These are phyloP conservation scores for Ectemnius cavifrons DNA, from an alignment of 2,888 invertebrate species.

Conservation along the genomic window DNA sequence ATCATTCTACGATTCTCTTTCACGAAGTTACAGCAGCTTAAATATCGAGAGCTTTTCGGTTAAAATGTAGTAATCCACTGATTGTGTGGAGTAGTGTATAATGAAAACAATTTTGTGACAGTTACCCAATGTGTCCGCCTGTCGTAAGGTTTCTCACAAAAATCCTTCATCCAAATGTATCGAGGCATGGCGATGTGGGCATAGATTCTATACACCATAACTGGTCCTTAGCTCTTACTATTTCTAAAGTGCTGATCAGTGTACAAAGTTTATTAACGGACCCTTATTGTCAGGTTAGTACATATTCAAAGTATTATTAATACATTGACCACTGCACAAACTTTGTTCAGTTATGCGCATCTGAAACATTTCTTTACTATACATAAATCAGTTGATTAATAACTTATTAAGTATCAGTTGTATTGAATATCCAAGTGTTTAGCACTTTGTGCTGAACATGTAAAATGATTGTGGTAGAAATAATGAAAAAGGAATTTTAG, in stretches of 20 bases:
- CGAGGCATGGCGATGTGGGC: slow-evolving; percentile 96
- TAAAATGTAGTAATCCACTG: too few relatives aligned
- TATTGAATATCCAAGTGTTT: too few relatives aligned
- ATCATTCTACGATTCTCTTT: too few relatives aligned
- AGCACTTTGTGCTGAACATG: too few relatives aligned
- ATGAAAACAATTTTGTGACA: slow-evolving; percentile 56
- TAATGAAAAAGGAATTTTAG: too few relatives aligned
- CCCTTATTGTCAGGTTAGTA: slow-evolving; percentile 87
- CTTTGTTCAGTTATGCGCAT: neutral
- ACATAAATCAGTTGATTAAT: too few relatives aligned
- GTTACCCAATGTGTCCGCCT: slow-evolving; percentile 95
- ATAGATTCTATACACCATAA: slow-evolving; percentile 97
- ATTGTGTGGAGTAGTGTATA: too few relatives aligned
- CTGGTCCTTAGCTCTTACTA: slow-evolving; percentile 96
- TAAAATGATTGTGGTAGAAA: too few relatives aligned
- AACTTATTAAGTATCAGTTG: too few relatives aligned
- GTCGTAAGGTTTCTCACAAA: slow-evolving; percentile 94
- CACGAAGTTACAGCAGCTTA: too few relatives aligned
- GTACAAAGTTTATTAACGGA: slow-evolving; percentile 94
- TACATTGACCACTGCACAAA: neutral
- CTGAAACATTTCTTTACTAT: slow-evolving; percentile 4
- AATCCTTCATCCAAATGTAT: slow-evolving; percentile 96
- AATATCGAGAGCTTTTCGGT: too few relatives aligned
- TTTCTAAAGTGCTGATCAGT: slow-evolving; percentile 92
- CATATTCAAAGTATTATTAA: slow-evolving; percentile 11